Base-by-base conservation (phyloP, 2,113 vertebrate genomes). In the Platichthys stellatus region DNA sequence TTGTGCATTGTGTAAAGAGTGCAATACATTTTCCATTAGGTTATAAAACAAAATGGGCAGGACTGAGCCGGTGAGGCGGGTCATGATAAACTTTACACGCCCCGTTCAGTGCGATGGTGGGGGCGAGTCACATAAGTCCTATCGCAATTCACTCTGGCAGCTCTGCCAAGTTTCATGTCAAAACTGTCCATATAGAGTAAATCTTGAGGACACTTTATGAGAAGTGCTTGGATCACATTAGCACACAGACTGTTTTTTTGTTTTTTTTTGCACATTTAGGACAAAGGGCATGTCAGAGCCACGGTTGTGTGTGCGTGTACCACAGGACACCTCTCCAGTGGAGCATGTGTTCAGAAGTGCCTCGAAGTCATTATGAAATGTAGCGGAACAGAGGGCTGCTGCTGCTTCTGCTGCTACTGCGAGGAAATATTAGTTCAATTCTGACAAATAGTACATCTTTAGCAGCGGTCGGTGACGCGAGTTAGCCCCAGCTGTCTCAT, bases 101-200 rank as follows among this genome's bases (percentile, higher is more conserved):
- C 56, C 69, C 5, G 28, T 31, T 31, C 28, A 31, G 5, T 31
- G 6, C 31, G 31, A 7, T 8, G 31, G 85, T 3, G 85, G 86
- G 85, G 86, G 86, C 83, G 86, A 88, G 69, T 92, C 90, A 92
- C 88, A 90, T 56, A 86, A 88, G 80, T 90, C 80, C 7, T 1
- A 83, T 94, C 92, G 81, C 90, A 92, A 93, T 83, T 91, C 88
- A 92, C 88, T 69, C 76, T 92, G 93, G 94, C 93, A 95, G 91
- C 86, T 87, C 93, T 89, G 89, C 91, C 90, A 90, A 86, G 80
- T 92, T 94, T 91, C 89, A 93, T 95, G 93, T 93, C 90, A 90
- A 87, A 93, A 91, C 63, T 73, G 85, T 91, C 88, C 84, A 88
- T 82, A 88, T 92, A 90, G 89, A 93, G 74, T 81, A 88, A 78